Evolutionary conservation across 2,888 invertebrate species (phyloP), one percentile per base, ranked within the genome.

Genomic region (Leptinotarsa tumamoca): DNA sequence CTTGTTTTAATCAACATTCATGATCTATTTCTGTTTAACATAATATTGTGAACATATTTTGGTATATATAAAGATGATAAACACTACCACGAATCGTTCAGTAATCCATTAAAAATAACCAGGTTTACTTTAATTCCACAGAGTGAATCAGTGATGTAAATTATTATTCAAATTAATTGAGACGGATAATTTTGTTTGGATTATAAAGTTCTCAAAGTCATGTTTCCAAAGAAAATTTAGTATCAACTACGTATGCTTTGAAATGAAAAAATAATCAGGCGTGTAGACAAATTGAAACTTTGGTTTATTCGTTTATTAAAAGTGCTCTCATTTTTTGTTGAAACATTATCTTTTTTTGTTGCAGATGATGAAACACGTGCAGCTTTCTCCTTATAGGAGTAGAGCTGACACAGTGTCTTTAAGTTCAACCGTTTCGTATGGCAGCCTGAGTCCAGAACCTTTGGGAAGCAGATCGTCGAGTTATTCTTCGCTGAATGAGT

Each of bases 361-460:
- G 1, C 87, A 91, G 90, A 96, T 96, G 96, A 91, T 96, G 92
- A 96, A 96, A 90, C 96, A 96, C 94, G 96, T 96, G 89, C 95
- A 95, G 90, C 93, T 95, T 88, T 95, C 95, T 83, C 96, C 96
- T 82, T 93, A 95, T 90, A 92, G 95, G 89, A 93, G 93, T 85
- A 93, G 96, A 88, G 93, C 94, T 80, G 96, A 96, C 91, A 95
- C 95, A 82, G 92, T 95, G 82, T 95, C 95, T 84, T 90, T 96
- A 80, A 93, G 95, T 82, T 95, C 95, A 69, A 94, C 93, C n/a
- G 90, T 92, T 67, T 89, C 89, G 83, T 94, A 94, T 90, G 92
- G 94, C 89, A 93, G 93, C 86, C 90, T 92, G 81, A 93, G 93
- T 86, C 93, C 93, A 85, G 94, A 91, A 90, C 94, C 91, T 85